These are phyloP conservation scores for Todiramphus chloris DNA, from an alignment of 2,113 vertebrate genomes.

Conservation along the genomic window DNA sequence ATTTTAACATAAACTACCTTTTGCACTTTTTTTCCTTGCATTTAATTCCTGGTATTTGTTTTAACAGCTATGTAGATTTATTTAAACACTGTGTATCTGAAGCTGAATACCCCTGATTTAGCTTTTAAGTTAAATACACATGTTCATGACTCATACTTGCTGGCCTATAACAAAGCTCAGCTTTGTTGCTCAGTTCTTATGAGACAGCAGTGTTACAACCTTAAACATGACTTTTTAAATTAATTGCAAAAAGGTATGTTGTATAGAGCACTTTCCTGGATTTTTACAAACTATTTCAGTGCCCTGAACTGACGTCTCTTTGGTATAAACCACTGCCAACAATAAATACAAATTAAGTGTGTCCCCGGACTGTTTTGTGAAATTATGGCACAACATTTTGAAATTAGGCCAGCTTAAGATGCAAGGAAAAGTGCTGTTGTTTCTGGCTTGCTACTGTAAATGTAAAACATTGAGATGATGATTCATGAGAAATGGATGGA, in stretches of 20 bases:
- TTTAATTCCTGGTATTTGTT: not conserved
- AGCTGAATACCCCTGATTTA: not conserved
- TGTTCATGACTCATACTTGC: not conserved
- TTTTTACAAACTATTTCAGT: not conserved
- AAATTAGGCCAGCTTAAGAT: not conserved
- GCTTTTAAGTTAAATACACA: not conserved
- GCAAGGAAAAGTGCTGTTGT: not conserved
- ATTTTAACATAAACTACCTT: not conserved
- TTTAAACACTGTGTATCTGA: not conserved
- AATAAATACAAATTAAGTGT: not conserved
- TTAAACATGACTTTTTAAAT: not conserved
- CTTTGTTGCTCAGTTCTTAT: not conserved
- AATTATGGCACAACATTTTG: not conserved
- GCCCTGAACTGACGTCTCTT: not conserved
- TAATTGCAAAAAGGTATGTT: not conserved
- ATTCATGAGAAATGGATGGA: not conserved
- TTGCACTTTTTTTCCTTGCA: not conserved
- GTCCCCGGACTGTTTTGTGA: not conserved
- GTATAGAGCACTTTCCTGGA: not conserved
- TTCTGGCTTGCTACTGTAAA: not conserved
- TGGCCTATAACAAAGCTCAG: not conserved
- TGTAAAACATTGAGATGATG: not conserved
- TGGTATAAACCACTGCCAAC: not conserved
- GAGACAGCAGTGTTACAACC: not conserved
- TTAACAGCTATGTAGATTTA: not conserved